Evolutionary conservation across 2,113 vertebrate genomes (phyloP).

Genomic region (Heterocephalus glaber): DNA sequence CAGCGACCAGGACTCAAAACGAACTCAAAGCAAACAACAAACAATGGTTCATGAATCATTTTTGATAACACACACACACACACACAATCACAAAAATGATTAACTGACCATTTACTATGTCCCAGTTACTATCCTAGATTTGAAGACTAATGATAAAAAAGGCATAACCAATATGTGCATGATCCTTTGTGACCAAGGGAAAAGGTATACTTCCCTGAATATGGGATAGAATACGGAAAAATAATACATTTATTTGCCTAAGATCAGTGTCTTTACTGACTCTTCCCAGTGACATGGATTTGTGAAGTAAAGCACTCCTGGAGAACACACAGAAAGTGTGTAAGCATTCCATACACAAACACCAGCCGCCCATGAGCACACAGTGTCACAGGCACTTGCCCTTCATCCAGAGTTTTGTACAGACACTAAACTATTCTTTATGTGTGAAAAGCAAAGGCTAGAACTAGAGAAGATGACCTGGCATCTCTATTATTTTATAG

Average conservation of each 20-base stretch:
- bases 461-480: background rate
- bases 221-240: background rate
- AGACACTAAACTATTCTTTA: background rate
- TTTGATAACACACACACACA: background rate
- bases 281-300: background rate
- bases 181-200: background rate
- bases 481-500: background rate
- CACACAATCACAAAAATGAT: background rate
- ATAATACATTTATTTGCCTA: background rate
- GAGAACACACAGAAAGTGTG: rapidly evolving
- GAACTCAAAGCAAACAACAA: background rate
- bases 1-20: background rate
- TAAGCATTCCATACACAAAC: rapidly evolving
- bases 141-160: background rate
- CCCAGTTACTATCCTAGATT: background rate
- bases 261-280: background rate
- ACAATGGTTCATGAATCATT: background rate
- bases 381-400: background rate
- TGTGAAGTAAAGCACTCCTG: rapidly evolving
- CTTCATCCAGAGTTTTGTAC: background rate
- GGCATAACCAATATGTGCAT: background rate
- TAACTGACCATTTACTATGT: background rate
- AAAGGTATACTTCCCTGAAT: too few species aligned
- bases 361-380: background rate
- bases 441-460: background rate